phyloP scores from a whole-genome alignment of 1,140 invertebrate genomes.

The Rhynchophorus ferrugineus region DNA sequence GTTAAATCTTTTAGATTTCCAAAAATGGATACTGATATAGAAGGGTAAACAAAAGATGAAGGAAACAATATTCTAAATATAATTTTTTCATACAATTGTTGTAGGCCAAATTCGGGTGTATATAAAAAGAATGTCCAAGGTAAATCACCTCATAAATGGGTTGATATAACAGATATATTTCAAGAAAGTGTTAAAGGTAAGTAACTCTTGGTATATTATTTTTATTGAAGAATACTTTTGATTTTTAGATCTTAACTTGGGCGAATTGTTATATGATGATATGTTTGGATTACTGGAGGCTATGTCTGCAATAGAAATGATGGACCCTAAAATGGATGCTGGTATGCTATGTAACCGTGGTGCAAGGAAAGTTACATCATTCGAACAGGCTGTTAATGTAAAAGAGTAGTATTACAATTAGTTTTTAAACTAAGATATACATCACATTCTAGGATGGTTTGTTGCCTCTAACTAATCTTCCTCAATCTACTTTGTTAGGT shows the following conservation, averaged over 20 bases:
- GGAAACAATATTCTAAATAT: slow-evolving; percentile 3
- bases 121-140: background rate
- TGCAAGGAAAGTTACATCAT: slow-evolving; percentile 76
- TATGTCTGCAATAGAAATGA: slow-evolving; percentile 99
- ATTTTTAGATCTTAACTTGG: slow-evolving; percentile 72
- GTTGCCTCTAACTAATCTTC: slow-evolving; percentile 72
- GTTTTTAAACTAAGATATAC: background rate
- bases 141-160: slow-evolving; percentile 53
- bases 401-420: slow-evolving; percentile 28
- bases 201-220: background rate
- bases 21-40: background rate
- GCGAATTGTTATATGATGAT: slow-evolving; percentile 79
- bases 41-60: no score
- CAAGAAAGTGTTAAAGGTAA: slow-evolving; percentile 66
- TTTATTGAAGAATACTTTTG: slow-evolving; percentile 14
- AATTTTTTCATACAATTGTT: no score
- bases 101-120: slow-evolving; percentile 4
- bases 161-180: slow-evolving; percentile 70
- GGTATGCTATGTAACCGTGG: slow-evolving; percentile 93
- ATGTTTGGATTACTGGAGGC: slow-evolving; percentile 94
- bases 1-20: background rate
- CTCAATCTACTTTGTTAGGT: slow-evolving; percentile 66
- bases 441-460: slow-evolving; percentile 54
- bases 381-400: slow-evolving; percentile 78
- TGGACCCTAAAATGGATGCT: slow-evolving; percentile 99